These are phyloP conservation scores for Apoderus coryli DNA, from an alignment of 2,888 invertebrate species.

Conservation along the genomic window DNA sequence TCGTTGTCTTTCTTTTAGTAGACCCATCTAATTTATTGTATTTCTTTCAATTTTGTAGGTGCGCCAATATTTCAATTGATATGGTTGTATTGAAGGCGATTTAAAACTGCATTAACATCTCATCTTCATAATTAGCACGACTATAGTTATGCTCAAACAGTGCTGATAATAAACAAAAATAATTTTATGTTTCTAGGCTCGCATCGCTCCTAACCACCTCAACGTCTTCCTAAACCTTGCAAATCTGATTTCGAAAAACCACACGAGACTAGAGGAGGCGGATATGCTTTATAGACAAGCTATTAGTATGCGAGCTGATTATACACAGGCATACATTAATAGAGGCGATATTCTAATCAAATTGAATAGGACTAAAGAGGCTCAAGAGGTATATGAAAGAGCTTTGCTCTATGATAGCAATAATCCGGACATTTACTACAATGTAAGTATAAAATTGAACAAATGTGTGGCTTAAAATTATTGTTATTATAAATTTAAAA, in stretches of 20 bases:
- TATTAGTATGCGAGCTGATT: constrained; percentile 94
- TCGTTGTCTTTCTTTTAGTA: too few species aligned
- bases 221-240: constrained; percentile 93
- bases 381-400: constrained; percentile 86
- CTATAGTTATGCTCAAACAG: too few species aligned
- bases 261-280: constrained; percentile 82
- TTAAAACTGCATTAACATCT: too few species aligned
- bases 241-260: constrained; percentile 85
- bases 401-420: constrained; percentile 86
- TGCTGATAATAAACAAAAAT: too few species aligned
- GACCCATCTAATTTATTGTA: too few species aligned
- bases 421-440: constrained; percentile 90
- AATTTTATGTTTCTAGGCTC: too few species aligned
- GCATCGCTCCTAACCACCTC: constrained; percentile 30
- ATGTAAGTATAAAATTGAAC: constrained; percentile 48
- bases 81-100: too few species aligned
- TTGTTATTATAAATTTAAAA: too few species aligned
- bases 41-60: too few species aligned
- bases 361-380: constrained; percentile 84
- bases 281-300: constrained; percentile 89
- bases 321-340: constrained; percentile 92
- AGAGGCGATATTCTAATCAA: constrained; percentile 92
- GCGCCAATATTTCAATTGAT: too few species aligned
- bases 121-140: too few species aligned
- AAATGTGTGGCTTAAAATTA: too few species aligned